A percentile compares a stretch with the other conserved stretches of the same genome.
Evolutionary conservation across 2,888 invertebrate species (phyloP).

Genomic region (Monopis laevigella): DNA sequence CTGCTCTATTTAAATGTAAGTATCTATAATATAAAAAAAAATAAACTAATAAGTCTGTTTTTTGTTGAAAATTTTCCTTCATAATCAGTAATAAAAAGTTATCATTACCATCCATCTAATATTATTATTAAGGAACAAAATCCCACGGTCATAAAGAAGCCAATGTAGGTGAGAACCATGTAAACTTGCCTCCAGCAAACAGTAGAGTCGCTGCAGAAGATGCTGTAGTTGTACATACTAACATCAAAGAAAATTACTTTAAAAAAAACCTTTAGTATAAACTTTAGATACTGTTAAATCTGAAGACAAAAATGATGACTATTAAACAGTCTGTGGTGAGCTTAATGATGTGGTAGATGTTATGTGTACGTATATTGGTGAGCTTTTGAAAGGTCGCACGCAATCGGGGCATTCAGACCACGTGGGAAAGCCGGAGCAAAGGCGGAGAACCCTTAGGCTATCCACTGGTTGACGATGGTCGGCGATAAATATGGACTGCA

Average conservation of each 20-base stretch:
- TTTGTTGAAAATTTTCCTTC: too few relatives aligned
- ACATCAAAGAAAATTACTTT: background rate
- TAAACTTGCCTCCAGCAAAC: slow-evolving; percentile 42
- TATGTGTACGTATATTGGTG: slow-evolving; percentile 32
- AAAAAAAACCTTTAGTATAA: too few relatives aligned
- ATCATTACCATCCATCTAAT: slow-evolving; percentile 7
- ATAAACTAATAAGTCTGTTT: too few relatives aligned
- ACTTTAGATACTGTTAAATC: background rate
- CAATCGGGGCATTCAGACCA: slow-evolving; percentile 62
- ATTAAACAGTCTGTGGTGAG: slow-evolving; percentile 4
- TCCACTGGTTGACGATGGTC: slow-evolving; percentile 59
- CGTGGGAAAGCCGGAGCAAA: slow-evolving; percentile 55
- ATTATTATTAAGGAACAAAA: slow-evolving; percentile 25
- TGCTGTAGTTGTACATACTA: slow-evolving; percentile 4
- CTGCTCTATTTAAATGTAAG: too few relatives aligned
- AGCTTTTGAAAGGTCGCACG: slow-evolving; percentile 53
- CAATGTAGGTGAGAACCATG: slow-evolving; percentile 44
- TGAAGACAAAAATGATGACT: background rate
- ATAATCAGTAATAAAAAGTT: background rate
- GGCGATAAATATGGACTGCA: slow-evolving; percentile 29
- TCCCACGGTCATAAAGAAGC: slow-evolving; percentile 55
- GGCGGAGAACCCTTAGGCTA: slow-evolving; percentile 54
- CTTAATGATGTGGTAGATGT: slow-evolving; percentile 29
- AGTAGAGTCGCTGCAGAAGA: slow-evolving; percentile 60
- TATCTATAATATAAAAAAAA: too few relatives aligned